Evolutionary conservation across 2,888 invertebrate species (phyloP).

Genomic region (Sarcophaga carnaria): DNA sequence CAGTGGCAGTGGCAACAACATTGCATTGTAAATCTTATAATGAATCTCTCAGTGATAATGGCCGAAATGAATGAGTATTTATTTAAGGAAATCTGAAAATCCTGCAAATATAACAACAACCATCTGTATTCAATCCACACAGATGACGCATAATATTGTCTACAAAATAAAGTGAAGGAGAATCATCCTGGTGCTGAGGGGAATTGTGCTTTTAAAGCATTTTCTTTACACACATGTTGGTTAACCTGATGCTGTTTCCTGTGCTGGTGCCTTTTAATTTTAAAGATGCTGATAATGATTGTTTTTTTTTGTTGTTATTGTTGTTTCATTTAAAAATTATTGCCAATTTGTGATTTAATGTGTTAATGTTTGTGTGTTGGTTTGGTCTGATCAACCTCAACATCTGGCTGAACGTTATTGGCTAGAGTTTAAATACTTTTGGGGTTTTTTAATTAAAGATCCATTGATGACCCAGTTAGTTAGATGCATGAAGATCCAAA

Average conservation of each 20-base stretch:
- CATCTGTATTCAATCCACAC: slow-evolving; percentile 50
- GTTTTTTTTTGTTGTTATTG: slow-evolving; percentile 6
- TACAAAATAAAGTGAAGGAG: not conserved
- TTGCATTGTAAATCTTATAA: not conserved
- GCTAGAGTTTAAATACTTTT: slow-evolving; percentile 4
- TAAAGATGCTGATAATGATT: not conserved
- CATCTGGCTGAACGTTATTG: slow-evolving; percentile 55
- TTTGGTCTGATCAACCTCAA: slow-evolving; percentile 38
- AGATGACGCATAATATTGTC: slow-evolving; percentile 61
- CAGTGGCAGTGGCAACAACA: not conserved
- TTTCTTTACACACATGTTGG: slow-evolving; percentile 58
- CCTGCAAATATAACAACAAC: slow-evolving; percentile 15
- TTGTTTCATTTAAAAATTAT: slow-evolving; percentile 33
- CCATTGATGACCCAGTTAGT: slow-evolving; percentile 62
- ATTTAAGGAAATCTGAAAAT: slow-evolving; percentile 39
- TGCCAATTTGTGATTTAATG: slow-evolving; percentile 61
- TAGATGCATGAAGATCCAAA: not conserved
- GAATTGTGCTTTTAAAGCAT: slow-evolving; percentile 53
- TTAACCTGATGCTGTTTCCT: slow-evolving; percentile 1
- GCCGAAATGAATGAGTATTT: slow-evolving; percentile 36
- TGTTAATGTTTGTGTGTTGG: not conserved
- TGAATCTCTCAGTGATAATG: slow-evolving; percentile 51
- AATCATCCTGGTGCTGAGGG: no score
- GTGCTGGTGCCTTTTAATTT: not conserved
- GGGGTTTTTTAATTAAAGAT: slow-evolving; percentile 61